Evolutionary conservation across 1,140 invertebrate genomes (phyloP), one percentile per base, ranked within the genome.

Genomic region (Sycophaga agraensis): DNA sequence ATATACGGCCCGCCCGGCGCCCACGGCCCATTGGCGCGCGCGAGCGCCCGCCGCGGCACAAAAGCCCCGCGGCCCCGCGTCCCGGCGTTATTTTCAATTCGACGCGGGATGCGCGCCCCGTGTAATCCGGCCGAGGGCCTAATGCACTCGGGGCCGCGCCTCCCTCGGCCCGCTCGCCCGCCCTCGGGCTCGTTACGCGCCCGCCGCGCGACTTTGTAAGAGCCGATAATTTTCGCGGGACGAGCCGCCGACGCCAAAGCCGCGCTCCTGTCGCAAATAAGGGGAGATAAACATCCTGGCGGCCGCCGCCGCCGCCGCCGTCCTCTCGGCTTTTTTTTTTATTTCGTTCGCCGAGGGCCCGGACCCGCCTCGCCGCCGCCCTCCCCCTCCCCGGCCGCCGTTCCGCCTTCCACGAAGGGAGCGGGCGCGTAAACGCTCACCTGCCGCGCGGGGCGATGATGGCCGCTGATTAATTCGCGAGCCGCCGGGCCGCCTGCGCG

Each of bases 401-500:
- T 35, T 31, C 9, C 16, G 19, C n/a, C 17, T 17, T 28, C 51
- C 19, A 26, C 14, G 31, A 49, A 34, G 31, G 34, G 63, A 63
- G 21, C 14, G 21, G 9, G 12, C 5, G 22, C 4, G 46, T 37
- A 45, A 62, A 34, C 39, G 57, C 43, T 64, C 64, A 65, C 64
- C 66, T 71, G 67, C 61, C 59, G 63, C 28, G 54, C 24, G 4
- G 19, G 21, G 28, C 64, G 71, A 75, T 70, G 70, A 73, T 73
- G 66, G 17, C 60, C 63, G 61, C 60, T 77, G 76, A 80, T 80
- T 79, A 79, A 79, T 78, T 74, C 71, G 63, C 73, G 67, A 77
- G 75, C 68, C 67, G 66, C 69, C 68, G 64, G 55, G 66, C 49
- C 43, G 19, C 12, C 8, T 4, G 6, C 24, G 24, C 24, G n/a